phyloP scores from a whole-genome alignment of 1,140 invertebrate species.

The Zaprionus taronus region DNA sequence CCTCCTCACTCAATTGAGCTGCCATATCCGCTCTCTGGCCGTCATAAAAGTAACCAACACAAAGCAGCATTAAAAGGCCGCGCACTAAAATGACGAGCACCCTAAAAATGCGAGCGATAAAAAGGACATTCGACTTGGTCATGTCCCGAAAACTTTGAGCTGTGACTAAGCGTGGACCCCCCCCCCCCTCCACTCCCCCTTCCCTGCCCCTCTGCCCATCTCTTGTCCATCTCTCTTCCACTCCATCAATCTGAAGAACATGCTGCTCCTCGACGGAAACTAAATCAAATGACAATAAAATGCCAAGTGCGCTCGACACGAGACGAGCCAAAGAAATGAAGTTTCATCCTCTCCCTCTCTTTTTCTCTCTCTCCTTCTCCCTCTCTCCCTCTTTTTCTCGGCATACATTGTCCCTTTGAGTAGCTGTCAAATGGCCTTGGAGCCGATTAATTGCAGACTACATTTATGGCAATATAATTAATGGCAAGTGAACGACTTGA shows the following conservation, averaged over 20 bases:
- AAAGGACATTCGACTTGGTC: conserved; percentile 8
- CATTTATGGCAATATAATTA: conserved; percentile 7
- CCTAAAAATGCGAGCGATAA: conserved; percentile 33
- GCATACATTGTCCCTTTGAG: neutral
- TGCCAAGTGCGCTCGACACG: neutral
- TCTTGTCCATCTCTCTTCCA: neutral
- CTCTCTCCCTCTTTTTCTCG: neutral
- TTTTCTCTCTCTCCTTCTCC: neutral
- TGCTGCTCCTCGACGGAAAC: neutral
- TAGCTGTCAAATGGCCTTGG: conserved; percentile 3
- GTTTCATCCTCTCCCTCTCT: neutral
- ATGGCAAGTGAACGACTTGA: neutral
- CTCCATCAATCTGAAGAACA: neutral
- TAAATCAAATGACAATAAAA: conserved; percentile 12
- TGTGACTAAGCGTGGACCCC: neutral
- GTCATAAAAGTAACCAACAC: conserved; percentile 54
- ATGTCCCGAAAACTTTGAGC: conserved; percentile 6
- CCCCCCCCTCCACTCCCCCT: neutral
- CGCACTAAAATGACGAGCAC: conserved; percentile 33
- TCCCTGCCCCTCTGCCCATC: neutral
- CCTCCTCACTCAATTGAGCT: neutral
- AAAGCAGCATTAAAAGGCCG: conserved; percentile 39
- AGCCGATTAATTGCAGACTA: conserved; percentile 1
- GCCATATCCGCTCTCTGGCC: neutral
- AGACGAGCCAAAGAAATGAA: neutral